phyloP scores from a whole-genome alignment of 1,140 invertebrate species.

The Semibalanus balanoides region DNA sequence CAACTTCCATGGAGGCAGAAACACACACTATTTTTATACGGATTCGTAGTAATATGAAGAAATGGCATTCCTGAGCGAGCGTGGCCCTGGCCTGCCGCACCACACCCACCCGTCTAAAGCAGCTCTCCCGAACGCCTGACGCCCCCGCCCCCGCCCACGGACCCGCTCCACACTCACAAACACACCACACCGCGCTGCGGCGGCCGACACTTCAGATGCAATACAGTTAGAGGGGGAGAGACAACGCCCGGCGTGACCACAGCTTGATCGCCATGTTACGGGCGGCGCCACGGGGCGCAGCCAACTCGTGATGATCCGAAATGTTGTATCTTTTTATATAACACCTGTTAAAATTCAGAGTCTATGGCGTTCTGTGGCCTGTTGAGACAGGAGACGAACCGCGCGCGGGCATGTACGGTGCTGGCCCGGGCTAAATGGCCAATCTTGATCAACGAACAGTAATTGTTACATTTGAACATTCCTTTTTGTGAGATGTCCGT shows the following conservation, averaged over 20 bases:
- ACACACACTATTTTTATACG: background rate
- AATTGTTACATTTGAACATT: background rate
- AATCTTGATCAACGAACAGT: constrained; percentile 1
- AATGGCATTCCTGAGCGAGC: background rate
- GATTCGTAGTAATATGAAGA: background rate
- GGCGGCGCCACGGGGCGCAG: background rate
- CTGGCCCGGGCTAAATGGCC: background rate
- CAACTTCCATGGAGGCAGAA: background rate
- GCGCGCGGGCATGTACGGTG: background rate
- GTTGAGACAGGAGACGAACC: background rate
- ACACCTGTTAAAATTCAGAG: constrained; percentile 2
- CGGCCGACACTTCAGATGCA: too few relatives aligned
- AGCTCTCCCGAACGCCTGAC: too few relatives aligned
- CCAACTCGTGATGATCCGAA: background rate
- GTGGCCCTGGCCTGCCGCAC: too few relatives aligned
- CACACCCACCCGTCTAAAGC: too few relatives aligned
- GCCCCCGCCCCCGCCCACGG: too few relatives aligned
- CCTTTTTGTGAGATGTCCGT: constrained; percentile 1
- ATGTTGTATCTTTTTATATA: constrained; percentile 3
- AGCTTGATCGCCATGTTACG: background rate
- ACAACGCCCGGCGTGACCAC: too few relatives aligned
- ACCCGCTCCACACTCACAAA: too few relatives aligned
- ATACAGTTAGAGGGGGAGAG: too few relatives aligned
- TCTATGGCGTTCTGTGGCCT: background rate
- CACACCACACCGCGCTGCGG: too few relatives aligned